Evolutionary conservation across 2,797 vertebrate species (phyloP), one percentile per base, ranked within the genome.

Genomic region (Zalophus californianus): DNA sequence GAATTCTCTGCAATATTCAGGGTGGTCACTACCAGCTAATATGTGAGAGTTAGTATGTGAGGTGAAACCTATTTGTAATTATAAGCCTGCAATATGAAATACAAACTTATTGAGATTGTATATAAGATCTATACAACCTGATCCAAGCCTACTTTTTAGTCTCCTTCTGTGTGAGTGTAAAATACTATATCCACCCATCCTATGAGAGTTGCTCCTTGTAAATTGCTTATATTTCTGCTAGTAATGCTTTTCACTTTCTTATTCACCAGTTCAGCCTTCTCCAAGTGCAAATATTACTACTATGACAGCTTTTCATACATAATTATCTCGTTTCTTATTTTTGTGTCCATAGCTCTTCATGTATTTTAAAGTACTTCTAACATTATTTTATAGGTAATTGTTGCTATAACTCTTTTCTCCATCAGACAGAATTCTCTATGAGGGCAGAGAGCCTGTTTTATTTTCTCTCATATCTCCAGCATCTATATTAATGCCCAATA

Each of bases 1-100:
- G 83, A 78, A 58, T 84, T 83, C 54, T 95, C 68, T 77, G 44
- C 60, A 73, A 52, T 85, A 38, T 84, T 82, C 48, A 89, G 35
- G 7, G 64, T 58, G 60, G 6, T 85, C 41, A 25, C 29, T 70
- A 48, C 78, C 84, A 64, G 35, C 60, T 78, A 72, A 58, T 54
- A 79, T 8, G 12, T 72, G 14, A 75, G 79, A 95, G 48, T 68
- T 64, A 64, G 16, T 50, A 44, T 58, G 1, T 66, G 50, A 85
- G 25, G 72, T 35, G 41, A 73, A 84, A 79, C 9, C 48, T 66
- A 20, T 77, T 88, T 72, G 54, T 35, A 23, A 35, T 52, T 50
- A 32, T 44, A 52, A 85, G n/a, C 50, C 50, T 77, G 7, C 5
- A 32, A 3, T 85, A 50, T 92, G 68, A 92, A 82, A 86, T 92